Base-by-base conservation (phyloP, 2,888 invertebrate species). In the Xestia xanthographa region DNA sequence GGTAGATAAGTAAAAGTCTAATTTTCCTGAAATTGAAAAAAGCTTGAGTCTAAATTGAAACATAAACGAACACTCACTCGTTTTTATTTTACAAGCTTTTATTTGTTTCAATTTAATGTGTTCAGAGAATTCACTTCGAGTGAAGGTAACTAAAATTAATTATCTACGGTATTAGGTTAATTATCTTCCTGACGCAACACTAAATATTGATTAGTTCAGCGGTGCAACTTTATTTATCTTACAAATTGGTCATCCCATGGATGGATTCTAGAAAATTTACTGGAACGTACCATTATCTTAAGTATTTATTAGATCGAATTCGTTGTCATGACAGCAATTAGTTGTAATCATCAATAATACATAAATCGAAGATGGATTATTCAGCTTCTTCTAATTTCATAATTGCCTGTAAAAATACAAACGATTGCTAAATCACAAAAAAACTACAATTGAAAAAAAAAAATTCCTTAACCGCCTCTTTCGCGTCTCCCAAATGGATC, bases 401-500 rank as follows among this genome's bases (percentile, higher is more conserved):
- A 12, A 63, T n/a, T 38, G 20, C 12, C 8, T 22, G 29, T 58
- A 12, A 11, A 38, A 17, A 53, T n/a, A 11, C 67, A 8, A 20
- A 22, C 17, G 45, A 38, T 38, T 56, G 5, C 1, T 34, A 3
- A 34, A 56, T n/a, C 8, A 8, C 41, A 43, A 50, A 43, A 20
- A 50, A 58, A 76, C 43, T 1, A 9, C 29, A 41, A n/a, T 20
- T 29, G 4, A 5, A n/a, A 1, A 1, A 70, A 70, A 56, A 63
- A 29, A n/a, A 20, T 9, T 14, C n/a, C 5, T 1, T 1, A 3
- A 11, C 41, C n/a, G 22, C 65, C 34, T 22, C 17, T 80, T 50
- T 20, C 22, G 26, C 74, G 53, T 73, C 2, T 43, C 11, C 11
- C 6, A 65, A 80, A 76, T 82, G 26, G 67, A 26, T 17, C 26